Conservation (phyloP, 2,797 vertebrate species). For the Vireo griseus region DNA sequence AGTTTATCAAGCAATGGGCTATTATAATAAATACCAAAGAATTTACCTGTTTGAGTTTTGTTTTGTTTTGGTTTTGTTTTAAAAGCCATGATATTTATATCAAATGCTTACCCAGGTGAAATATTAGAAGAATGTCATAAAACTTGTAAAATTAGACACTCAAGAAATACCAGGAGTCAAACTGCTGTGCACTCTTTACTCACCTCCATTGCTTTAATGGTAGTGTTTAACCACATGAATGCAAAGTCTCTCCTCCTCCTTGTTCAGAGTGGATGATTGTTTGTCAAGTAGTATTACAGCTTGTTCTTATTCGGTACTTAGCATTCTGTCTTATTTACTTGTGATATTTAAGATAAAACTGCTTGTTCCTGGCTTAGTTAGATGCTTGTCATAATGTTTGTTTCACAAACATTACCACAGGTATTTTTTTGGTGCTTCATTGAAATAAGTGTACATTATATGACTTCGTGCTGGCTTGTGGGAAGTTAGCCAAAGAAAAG, state of each 20-base stretch:
- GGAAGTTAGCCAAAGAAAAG: background rate
- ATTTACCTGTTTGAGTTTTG: background rate
- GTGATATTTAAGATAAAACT: background rate
- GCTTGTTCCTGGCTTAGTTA: background rate
- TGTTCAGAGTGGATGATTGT: background rate
- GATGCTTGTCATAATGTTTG: background rate
- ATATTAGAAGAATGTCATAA: constrained; percentile 21
- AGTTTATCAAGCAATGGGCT: background rate
- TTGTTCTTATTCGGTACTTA: background rate
- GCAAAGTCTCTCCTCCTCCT: background rate
- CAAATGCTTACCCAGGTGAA: background rate
- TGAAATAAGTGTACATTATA: background rate
- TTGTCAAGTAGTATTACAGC: background rate
- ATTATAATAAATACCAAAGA: background rate
- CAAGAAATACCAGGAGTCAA: background rate
- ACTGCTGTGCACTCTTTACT: background rate
- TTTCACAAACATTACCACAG: background rate
- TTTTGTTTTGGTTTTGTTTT: background rate
- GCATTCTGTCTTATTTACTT: background rate
- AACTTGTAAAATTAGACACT: constrained; percentile 12
- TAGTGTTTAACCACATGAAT: constrained; percentile 5
- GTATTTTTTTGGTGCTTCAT: background rate
- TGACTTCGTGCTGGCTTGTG: background rate
- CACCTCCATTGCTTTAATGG: background rate
- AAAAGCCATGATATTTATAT: background rate